Base-by-base conservation (phyloP, 2,797 vertebrate species). In the Pangasius djambal region DNA sequence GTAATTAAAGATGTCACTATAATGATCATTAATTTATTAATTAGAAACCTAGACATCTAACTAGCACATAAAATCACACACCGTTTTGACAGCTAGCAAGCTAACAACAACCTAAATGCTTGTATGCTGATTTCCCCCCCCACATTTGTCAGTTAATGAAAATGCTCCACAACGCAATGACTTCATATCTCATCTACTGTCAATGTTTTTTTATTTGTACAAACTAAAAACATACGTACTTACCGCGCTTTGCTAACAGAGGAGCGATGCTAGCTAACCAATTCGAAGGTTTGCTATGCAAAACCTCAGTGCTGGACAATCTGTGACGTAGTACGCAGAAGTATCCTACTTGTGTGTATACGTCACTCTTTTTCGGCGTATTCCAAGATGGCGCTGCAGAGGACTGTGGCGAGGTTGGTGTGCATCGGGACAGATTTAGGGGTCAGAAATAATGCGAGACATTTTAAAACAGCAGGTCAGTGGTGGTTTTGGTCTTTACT, bases 331-430 rank as follows among this genome's bases (percentile, higher is more conserved):
- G 1, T 16, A 37, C 86, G 72, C 87, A 72, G 16, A 57, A 84
- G 3, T 22, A 34, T 25, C 31, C 1, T 31, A 3, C 63, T 70
- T 37, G 75, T 48, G 75, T 34, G 40, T 4, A 48, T 3, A 63
- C 90, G 92, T 91, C 86, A 84, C 37, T 63, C 25, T 10, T 20
- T 4, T 25, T 6, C 1, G 48, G 59, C 8, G 44, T 31, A 5
- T 31, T 92, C 52, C 93, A 96, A 95, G 82, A 97, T 97, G 96
- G 96, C 96, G 96, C 91, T 95, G 84, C 94, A 93, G 92, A 74
- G 81, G 6, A 63, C 90, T 0, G 91, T 90, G 5, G 1, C 52
- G 0, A 28, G 82, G 72, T 40, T 91, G 0, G 10, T 94, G n/a
- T 83, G 94, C 28, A 20, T 65, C 0, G 92, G 92, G 70, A 65